Base-by-base conservation (phyloP, 2,797 vertebrate genomes). In the Anguilla pacifica region DNA sequence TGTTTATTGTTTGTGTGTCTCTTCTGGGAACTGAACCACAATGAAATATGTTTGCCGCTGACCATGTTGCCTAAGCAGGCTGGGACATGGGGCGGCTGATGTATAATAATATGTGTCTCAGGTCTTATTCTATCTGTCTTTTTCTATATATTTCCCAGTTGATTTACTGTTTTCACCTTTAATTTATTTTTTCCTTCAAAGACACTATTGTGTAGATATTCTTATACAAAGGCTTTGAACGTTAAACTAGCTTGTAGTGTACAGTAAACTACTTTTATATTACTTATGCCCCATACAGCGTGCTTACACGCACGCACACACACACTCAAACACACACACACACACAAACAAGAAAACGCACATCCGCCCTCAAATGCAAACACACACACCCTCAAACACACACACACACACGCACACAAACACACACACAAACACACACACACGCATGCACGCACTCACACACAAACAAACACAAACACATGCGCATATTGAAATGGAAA, bases 11-110 rank as follows among this genome's bases (percentile, higher is more conserved):
- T 39, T 39, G 39, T 86, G 87, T 85, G 90, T 90, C 89, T 94
- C 94, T 94, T 95, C 84, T 51, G 92, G 92, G 93, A 94, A 88
- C 90, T 87, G 86, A 93, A 94, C 94, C 90, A 91, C 91, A 92
- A 92, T 95, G 90, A 89, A 92, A 93, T 92, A 90, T 90, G 91
- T 94, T 92, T 90, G 46, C 91, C 90, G 91, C 91, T 77, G 89
- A 85, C 89, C 79, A 86, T 35, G 25, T 51, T 2, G 88, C 19
- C 86, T 91, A 93, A 92, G 92, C 90, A 85, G 87, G 87, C 89
- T 88, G 89, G 84, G 91, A 90, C 89, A 61, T 84, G 85, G 70
- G 90, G 86, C 13, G 85, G 90, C 91, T 91, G 92, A 91, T 90
- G 91, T 88, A 91, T 89, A 91, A 90, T 87, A 84, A 64, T 46